Evolutionary conservation across 2,888 invertebrate species (phyloP).

Genomic region (Yponomeuta malinellus): DNA sequence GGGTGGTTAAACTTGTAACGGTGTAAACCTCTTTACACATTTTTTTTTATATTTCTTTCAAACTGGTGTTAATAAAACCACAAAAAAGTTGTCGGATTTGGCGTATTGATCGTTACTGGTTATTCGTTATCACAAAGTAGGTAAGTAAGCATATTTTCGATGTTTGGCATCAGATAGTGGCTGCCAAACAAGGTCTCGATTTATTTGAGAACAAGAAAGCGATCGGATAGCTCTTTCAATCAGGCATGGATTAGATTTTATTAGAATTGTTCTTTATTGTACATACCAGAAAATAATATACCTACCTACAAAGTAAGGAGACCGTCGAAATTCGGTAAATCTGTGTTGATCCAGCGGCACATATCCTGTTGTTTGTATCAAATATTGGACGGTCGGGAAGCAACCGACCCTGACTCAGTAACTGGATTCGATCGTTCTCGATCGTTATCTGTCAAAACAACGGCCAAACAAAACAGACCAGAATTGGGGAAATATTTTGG

Average conservation of each 20-base stretch:
- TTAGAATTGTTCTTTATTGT: no score
- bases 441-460: neutral
- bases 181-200: neutral
- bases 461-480: no score
- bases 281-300: no score
- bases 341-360: neutral
- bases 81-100: neutral
- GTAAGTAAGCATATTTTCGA: neutral
- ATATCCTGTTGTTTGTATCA: neutral
- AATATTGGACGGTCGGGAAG: neutral
- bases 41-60: no score
- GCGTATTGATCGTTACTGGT: neutral
- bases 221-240: neutral
- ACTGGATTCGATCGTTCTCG: conserved; percentile 7
- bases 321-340: neutral
- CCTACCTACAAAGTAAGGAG: no score
- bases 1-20: neutral
- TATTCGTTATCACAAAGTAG: neutral
- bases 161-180: neutral
- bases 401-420: neutral
- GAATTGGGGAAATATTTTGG: no score
- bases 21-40: no score
- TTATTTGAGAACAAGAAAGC: neutral
- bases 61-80: neutral
- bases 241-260: neutral